Evolutionary conservation across 2,113 vertebrate species (phyloP).

Genomic region (Telmatochromis bifrenatus): DNA sequence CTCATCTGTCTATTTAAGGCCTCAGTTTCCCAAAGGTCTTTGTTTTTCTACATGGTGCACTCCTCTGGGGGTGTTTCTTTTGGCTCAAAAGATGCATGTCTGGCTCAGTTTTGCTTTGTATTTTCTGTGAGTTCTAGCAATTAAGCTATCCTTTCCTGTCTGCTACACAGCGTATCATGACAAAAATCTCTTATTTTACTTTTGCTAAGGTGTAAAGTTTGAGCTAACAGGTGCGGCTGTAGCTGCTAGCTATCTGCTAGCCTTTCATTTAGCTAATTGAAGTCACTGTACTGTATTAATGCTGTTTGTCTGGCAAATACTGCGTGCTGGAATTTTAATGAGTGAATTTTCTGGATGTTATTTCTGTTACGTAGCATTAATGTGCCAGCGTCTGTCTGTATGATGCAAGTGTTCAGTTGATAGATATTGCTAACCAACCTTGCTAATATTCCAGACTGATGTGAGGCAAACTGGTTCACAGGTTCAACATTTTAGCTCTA

Average conservation of each 20-base stretch:
- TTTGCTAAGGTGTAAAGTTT: background rate
- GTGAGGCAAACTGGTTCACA: background rate
- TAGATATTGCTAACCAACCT: background rate
- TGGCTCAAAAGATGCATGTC: background rate
- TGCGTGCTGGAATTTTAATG: background rate
- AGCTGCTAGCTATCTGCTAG: background rate
- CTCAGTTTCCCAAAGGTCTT: background rate
- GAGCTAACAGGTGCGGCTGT: background rate
- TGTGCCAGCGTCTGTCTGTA: background rate
- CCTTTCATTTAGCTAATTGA: background rate
- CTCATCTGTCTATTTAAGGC: background rate
- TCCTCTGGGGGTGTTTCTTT: background rate
- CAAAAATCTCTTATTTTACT: background rate
- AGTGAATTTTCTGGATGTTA: background rate
- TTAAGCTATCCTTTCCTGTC: background rate
- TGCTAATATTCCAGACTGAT: background rate
- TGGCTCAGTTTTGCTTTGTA: background rate
- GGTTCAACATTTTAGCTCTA: background rate
- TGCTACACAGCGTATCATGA: background rate
- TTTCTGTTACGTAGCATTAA: background rate
- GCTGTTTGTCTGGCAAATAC: background rate
- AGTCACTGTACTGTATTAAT: background rate
- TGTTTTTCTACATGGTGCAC: background rate
- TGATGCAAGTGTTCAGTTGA: background rate
- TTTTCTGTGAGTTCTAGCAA: background rate